Conservation (phyloP, 2,113 vertebrate species). For the Rissa tridactyla region DNA sequence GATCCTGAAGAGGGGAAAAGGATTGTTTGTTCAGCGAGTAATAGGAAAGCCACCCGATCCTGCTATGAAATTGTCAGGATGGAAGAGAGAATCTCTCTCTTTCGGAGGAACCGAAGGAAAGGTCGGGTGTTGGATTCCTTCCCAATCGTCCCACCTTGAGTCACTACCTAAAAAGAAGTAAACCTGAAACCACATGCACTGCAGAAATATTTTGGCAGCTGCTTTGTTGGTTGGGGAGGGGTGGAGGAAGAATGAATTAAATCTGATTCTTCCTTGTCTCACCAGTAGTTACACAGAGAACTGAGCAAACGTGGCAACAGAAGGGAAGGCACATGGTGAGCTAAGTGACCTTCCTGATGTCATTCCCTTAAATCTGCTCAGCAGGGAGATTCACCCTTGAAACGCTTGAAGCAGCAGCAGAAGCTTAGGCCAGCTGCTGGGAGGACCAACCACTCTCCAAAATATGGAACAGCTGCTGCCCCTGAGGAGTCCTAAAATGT, state of each 20-base stretch:
- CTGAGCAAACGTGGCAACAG: background rate
- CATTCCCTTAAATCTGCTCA: background rate
- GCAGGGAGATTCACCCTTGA: background rate
- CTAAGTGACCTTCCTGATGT: background rate
- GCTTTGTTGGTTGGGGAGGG: background rate
- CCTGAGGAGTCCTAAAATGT: background rate
- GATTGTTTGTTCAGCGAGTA: background rate
- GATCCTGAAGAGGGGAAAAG: background rate
- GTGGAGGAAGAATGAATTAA: background rate
- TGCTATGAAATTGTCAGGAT: background rate
- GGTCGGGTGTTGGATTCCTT: background rate
- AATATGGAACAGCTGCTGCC: background rate
- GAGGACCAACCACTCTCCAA: background rate
- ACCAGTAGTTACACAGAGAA: background rate
- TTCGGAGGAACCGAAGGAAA: background rate
- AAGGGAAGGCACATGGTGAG: background rate
- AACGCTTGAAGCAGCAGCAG: background rate
- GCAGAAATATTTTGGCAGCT: background rate
- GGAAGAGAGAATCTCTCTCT: background rate
- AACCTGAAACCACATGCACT: background rate
- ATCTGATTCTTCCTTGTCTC: background rate
- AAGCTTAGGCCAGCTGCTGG: background rate
- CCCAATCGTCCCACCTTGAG: background rate
- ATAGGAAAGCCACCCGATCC: background rate
- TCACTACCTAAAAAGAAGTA: background rate